Evolutionary conservation across 53 echinoderm and acorn worm species (phyloP).

Genomic region (Echinarachnius parma): DNA sequence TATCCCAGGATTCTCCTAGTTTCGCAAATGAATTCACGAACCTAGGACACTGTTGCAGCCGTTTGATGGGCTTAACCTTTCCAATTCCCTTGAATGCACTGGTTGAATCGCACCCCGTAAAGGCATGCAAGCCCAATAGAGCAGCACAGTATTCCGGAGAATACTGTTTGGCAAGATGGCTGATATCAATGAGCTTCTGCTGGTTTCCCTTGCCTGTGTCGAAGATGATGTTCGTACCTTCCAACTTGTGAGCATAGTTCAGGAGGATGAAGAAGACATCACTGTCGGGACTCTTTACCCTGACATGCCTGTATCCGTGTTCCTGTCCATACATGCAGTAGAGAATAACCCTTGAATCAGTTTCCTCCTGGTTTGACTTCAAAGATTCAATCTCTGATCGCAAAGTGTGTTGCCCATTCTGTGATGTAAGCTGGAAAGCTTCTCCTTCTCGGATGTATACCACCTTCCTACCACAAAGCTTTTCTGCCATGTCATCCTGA

Average conservation of each 20-base stretch:
- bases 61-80: too few relatives aligned
- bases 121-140: neutral
- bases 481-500: neutral
- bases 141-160: too few relatives aligned
- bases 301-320: neutral
- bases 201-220: conserved; percentile 2
- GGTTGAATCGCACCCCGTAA: neutral
- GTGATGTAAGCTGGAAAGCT: neutral
- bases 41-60: neutral
- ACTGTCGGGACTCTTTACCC: neutral
- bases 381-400: neutral
- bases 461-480: neutral
- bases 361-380: neutral
- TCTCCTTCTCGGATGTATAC: neutral
- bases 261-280: too few relatives aligned
- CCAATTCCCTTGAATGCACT: too few relatives aligned
- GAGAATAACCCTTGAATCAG: conserved; percentile 12
- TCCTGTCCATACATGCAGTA: conserved; percentile 4
- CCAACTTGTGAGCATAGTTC: too few relatives aligned
- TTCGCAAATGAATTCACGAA: neutral
- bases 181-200: conserved; percentile 5
- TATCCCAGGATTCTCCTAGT: neutral
- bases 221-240: too few relatives aligned
- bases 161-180: too few relatives aligned
- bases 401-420: neutral